Evolutionary conservation across 2,888 invertebrate genomes (phyloP), one percentile per base, ranked within the genome.

Genomic region (Microdon myrmicae): DNA sequence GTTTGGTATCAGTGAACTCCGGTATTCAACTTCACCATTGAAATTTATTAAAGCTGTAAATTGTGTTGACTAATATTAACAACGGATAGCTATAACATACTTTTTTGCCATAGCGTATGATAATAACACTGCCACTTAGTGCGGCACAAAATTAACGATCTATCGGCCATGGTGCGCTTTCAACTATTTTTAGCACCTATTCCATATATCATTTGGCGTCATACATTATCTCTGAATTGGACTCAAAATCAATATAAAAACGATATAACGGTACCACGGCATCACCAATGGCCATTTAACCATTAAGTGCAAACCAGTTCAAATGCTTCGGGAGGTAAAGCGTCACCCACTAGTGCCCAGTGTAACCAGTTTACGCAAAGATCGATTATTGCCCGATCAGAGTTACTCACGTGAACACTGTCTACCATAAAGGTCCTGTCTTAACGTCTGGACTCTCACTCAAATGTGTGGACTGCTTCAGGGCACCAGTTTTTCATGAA

Each of bases 231-330:
- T 34, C 26, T 28, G 32, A 58, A 58, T 58, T 51, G 58, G 58
- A 47, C 51, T 26, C 13, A 37, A 51, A 55, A 43, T 43, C 17
- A 17, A 44, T 14, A 53, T 22, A 37, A 55, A 14, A 5, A 10
- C 32, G 26, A 19, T 3, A 26, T 2, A n/a, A 39, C 14, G 29
- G 26, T 20, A 29, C 17, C 19, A 12, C 20, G 5, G 13, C 61
- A 56, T 64, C 59, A 54, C 53, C 49, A 44, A 48, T 16, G 66
- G 66, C 66, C 53, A 54, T 66, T 66, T 59, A 54, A 43, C 51
- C 47, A 66, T 66, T 47, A 66, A 59, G 66, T 66, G 66, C 59
- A 59, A 66, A 66, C 53, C 48, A 23, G 66, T 66, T 66, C 48
- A 59, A 58, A 43, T 56, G 14, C 29, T 44, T 26, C 48, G 29